Base-by-base conservation (phyloP, 2,797 vertebrate genomes). In the Aulostomus chinensis region DNA sequence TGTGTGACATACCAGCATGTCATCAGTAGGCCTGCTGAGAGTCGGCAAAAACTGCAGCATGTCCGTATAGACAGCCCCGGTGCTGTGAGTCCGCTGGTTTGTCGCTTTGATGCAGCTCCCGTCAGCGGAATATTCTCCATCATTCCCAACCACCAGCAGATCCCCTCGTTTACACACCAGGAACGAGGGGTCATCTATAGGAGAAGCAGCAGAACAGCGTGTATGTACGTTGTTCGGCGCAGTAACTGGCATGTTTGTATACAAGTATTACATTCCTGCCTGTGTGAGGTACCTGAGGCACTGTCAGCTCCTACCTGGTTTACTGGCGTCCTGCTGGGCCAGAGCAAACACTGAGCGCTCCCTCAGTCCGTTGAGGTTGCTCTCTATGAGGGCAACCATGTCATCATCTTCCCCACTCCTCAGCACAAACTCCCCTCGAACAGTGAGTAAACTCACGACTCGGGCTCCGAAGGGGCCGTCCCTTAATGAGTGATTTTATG, bases 161-260 rank as follows among this genome's bases (percentile, higher is more conserved):
- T 98, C 96, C 2, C 95, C 96, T 42, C 89, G 93, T 76, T 88
- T 95, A 86, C 87, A 94, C 39, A 67, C 69, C 68, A 98, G 74
- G 35, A 93, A 80, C 6, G 22, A 70, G 22, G 80, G 42, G 8
- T 98, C 93, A 9, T 81, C 90, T 92, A 58, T 1, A 28, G 31
- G 15, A 26, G 3, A 10, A 14, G 2, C 0, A 9, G 6, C n/a
- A 48, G 0, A 31, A 3, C 9, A 10, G 14, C 15, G n/a, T n/a
- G n/a, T n/a, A n/a, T n/a, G n/a, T n/a, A n/a, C n/a, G n/a, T n/a
- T n/a, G n/a, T n/a, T n/a, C n/a, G n/a, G n/a, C n/a, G n/a, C n/a
- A n/a, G n/a, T n/a, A n/a, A n/a, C n/a, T n/a, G n/a, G n/a, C n/a
- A n/a, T n/a, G n/a, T n/a, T n/a, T n/a, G n/a, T n/a, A n/a, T n/a